phyloP scores from a whole-genome alignment of 2,113 vertebrate species.

The Tupaia tana region DNA sequence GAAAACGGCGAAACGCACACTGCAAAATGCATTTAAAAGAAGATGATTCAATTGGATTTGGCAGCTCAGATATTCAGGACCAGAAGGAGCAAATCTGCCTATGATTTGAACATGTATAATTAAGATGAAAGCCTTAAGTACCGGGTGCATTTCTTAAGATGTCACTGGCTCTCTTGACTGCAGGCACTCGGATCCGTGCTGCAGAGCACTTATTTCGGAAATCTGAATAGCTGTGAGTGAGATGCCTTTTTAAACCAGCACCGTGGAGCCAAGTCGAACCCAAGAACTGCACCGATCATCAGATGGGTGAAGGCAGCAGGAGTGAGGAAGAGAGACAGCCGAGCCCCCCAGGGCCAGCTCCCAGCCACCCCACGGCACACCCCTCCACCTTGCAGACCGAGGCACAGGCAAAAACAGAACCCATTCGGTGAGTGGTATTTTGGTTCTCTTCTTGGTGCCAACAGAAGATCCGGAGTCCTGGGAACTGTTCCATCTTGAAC shows the following conservation, averaged over 20 bases:
- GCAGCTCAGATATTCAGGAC: conserved; percentile 83
- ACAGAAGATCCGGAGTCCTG: background rate
- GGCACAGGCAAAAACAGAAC: background rate
- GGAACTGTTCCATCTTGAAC: background rate
- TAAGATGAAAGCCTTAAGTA: conserved; percentile 84
- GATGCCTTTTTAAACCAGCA: conserved; percentile 54
- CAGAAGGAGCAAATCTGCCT: conserved; percentile 83
- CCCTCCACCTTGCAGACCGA: background rate
- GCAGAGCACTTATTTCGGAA: conserved; percentile 73
- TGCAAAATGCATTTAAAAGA: conserved; percentile 80
- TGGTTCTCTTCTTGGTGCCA: background rate
- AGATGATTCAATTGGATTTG: conserved; percentile 84
- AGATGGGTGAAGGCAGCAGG: background rate
- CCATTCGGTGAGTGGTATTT: background rate
- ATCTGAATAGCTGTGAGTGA: conserved; percentile 53
- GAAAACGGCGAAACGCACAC: conserved; percentile 63
- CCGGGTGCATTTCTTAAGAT: conserved; percentile 77
- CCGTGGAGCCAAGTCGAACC: conserved; percentile 11
- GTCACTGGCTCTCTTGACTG: conserved; percentile 77
- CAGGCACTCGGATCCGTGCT: conserved; percentile 48
- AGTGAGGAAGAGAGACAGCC: background rate
- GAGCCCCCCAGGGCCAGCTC: background rate
- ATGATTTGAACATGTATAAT: conserved; percentile 83
- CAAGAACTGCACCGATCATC: background rate
- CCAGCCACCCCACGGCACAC: background rate